Evolutionary conservation across 1,140 invertebrate species (phyloP).

Genomic region (Drosophila miranda): DNA sequence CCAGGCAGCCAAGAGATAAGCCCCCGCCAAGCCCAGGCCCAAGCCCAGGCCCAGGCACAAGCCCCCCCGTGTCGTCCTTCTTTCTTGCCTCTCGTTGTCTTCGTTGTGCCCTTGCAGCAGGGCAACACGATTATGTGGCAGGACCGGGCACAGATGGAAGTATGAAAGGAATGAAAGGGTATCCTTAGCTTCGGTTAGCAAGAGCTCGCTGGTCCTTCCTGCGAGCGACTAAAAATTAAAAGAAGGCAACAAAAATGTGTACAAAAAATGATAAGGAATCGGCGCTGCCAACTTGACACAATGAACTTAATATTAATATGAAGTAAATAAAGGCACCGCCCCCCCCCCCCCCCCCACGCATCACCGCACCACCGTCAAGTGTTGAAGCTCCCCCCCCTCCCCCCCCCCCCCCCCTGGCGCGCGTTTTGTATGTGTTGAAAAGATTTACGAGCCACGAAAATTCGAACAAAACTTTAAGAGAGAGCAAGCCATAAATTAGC

Average conservation of each 20-base stretch:
- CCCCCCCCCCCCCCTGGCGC: slow-evolving; percentile 15
- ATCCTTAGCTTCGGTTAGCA: no score
- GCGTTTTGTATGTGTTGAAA: slow-evolving; percentile 59
- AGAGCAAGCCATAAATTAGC: slow-evolving; percentile 65
- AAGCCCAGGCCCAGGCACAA: slow-evolving; percentile 8
- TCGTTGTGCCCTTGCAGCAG: no score
- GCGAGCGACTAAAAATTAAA: slow-evolving; percentile 66
- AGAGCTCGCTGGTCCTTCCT: no score
- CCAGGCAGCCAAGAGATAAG: slow-evolving; percentile 75
- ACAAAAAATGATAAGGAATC: slow-evolving; percentile 69
- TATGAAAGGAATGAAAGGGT: no score
- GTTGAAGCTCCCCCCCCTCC: slow-evolving; percentile 28
- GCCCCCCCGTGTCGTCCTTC: slow-evolving; percentile 40
- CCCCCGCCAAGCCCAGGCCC: slow-evolving; percentile 47
- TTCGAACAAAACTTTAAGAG: slow-evolving; percentile 69
- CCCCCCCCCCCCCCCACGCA: no score
- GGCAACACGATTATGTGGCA: no score
- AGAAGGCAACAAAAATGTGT: slow-evolving; percentile 6
- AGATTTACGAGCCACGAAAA: slow-evolving; percentile 66
- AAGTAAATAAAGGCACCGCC: slow-evolving; percentile 61
- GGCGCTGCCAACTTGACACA: slow-evolving; percentile 72
- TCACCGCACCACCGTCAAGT: slow-evolving; percentile 42
- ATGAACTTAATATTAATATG: slow-evolving; percentile 79
- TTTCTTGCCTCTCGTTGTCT: slow-evolving; percentile 28
- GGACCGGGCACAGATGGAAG: no score